Percentiles rank a stretch among this genome's conserved stretches.
Evolutionary conservation across 2,797 vertebrate species (phyloP).

Genomic region (Phaenicophaeus curvirostris): DNA sequence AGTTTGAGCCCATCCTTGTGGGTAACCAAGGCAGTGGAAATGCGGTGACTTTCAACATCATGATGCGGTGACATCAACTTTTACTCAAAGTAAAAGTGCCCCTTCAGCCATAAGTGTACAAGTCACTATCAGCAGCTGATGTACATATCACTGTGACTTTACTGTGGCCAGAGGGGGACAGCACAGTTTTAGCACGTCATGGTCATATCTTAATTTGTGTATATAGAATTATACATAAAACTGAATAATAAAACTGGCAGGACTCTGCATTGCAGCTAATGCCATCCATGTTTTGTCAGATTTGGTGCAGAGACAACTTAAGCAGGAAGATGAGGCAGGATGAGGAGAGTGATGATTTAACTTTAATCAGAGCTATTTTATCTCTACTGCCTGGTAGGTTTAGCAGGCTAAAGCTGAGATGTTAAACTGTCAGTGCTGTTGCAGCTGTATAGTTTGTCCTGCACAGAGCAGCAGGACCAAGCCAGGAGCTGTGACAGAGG

Average conservation of each 20-base stretch:
- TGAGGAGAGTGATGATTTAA: neutral
- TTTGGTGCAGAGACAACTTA: neutral
- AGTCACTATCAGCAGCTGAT: neutral
- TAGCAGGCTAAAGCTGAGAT: neutral
- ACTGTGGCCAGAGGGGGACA: neutral
- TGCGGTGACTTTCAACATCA: accelerated
- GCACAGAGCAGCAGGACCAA: neutral
- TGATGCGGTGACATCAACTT: too few relatives aligned
- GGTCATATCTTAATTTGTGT: neutral
- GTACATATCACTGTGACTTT: neutral
- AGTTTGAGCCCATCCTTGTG: neutral
- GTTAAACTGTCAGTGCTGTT: neutral
- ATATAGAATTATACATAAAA: neutral
- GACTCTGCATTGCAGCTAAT: neutral
- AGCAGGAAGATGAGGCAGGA: neutral
- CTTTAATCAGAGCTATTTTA: neutral
- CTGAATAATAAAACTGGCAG: neutral
- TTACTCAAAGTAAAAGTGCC: neutral
- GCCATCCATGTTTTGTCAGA: neutral
- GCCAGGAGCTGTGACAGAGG: neutral
- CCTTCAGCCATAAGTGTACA: neutral
- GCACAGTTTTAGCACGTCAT: neutral
- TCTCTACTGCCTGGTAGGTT: neutral
- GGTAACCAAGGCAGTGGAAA: neutral
- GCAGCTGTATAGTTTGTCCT: neutral